These are phyloP conservation scores for Melanocharis versteri DNA, from an alignment of 2,113 vertebrate species.

Conservation along the genomic window DNA sequence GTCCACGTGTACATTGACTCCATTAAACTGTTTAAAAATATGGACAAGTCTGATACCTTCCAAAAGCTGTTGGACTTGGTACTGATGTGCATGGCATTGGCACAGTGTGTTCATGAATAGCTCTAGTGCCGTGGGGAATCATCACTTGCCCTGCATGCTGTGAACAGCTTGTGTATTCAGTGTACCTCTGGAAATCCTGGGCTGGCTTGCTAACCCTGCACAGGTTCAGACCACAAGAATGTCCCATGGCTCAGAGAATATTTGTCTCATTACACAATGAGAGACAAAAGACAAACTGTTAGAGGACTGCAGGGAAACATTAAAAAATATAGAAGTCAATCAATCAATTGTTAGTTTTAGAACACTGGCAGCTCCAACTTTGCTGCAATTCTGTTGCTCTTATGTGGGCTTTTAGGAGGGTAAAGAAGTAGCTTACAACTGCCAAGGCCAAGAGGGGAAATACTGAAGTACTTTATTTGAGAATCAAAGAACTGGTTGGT, in stretches of 20 bases:
- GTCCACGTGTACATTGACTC: neutral
- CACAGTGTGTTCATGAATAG: neutral
- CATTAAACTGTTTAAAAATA: neutral
- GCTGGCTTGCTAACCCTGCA: neutral
- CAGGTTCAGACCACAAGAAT: neutral
- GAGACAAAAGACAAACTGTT: neutral
- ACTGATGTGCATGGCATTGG: neutral
- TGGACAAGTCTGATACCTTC: neutral
- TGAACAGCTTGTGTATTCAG: neutral
- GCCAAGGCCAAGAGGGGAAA: neutral
- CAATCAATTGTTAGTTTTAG: neutral
- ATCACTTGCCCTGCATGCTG: neutral
- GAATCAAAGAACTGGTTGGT: neutral
- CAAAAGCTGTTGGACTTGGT: neutral
- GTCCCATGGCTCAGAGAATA: neutral
- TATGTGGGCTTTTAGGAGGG: neutral
- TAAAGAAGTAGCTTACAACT: neutral
- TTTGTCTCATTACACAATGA: neutral
- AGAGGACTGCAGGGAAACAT: neutral
- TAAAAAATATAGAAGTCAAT: neutral
- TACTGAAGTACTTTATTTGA: neutral
- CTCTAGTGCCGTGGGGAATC: accelerated
- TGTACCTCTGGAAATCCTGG: neutral
- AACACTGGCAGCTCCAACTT: neutral
- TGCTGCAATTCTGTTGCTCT: neutral